Percentiles rank a stretch among this genome's conserved stretches.
Conservation (phyloP, 2,113 vertebrate species). For the Trachemys scripta region DNA sequence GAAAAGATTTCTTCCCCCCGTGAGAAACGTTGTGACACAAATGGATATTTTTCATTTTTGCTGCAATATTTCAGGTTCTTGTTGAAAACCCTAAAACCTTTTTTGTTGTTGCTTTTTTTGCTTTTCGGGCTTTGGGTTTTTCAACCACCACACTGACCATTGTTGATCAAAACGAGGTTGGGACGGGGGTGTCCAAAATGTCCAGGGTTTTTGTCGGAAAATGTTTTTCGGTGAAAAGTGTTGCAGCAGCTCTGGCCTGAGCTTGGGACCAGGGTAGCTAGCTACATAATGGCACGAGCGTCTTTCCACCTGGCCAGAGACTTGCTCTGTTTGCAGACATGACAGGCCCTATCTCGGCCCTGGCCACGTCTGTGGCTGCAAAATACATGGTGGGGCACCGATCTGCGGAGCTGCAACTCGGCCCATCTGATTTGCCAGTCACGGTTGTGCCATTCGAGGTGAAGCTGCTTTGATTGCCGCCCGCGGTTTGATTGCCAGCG, state of each 20-base stretch:
- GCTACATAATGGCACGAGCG: fast-evolving
- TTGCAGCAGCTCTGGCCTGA: neutral
- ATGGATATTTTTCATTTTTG: neutral
- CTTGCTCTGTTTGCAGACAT: neutral
- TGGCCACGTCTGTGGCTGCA: too few relatives aligned
- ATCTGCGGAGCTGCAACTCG: neutral
- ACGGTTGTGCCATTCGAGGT: neutral
- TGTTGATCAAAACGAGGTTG: neutral
- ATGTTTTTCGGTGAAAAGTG: neutral
- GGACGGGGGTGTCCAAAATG: too few relatives aligned
- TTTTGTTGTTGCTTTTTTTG: too few relatives aligned
- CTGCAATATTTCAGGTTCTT: neutral
- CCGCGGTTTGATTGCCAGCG: neutral
- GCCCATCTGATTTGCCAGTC: neutral
- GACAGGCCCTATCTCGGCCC: neutral
- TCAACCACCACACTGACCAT: neutral
- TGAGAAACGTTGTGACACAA: too few relatives aligned
- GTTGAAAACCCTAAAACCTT: neutral
- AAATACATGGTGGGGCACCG: neutral
- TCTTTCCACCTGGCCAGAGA: neutral
- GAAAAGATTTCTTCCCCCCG: neutral
- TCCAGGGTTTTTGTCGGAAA: neutral
- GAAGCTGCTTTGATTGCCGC: neutral
- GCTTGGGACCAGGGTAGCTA: neutral
- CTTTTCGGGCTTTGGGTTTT: neutral